phyloP scores from a whole-genome alignment of 2,113 vertebrate species.

The Zosterops lateralis region DNA sequence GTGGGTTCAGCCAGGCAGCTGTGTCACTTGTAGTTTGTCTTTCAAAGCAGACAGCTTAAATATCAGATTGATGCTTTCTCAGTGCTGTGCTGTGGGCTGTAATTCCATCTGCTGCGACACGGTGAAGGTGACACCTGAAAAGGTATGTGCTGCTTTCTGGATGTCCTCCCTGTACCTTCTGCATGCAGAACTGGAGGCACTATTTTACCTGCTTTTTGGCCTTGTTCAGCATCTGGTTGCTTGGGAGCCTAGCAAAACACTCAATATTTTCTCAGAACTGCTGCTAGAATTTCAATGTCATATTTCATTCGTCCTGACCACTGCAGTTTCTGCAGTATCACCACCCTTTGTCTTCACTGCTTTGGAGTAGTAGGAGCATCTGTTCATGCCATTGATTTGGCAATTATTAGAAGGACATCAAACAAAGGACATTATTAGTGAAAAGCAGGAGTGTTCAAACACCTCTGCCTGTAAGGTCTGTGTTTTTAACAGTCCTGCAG shows the following conservation, averaged over 20 bases:
- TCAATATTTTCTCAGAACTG: background rate
- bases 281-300: background rate
- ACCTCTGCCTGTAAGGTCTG: background rate
- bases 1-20: background rate
- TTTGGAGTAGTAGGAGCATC: background rate
- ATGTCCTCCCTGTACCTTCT: background rate
- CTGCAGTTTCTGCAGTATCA: background rate
- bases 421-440: background rate
- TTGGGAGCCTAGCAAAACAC: background rate
- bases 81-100: background rate
- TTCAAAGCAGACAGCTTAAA: conserved; percentile 20
- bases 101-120: conserved; percentile 32
- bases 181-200: background rate
- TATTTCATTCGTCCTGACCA: background rate
- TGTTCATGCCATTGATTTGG: conserved; percentile 19
- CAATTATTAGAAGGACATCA: background rate
- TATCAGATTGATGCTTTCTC: conserved; percentile 29
- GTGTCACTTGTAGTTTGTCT: background rate
- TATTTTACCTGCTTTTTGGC: background rate
- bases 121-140: conserved; percentile 41
- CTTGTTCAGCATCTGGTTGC: background rate
- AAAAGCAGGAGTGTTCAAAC: background rate
- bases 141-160: background rate
- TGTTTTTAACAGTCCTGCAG: background rate
- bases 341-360: background rate